Base-by-base conservation (phyloP, 1,140 invertebrate species). In the Drosophila kikkawai region DNA sequence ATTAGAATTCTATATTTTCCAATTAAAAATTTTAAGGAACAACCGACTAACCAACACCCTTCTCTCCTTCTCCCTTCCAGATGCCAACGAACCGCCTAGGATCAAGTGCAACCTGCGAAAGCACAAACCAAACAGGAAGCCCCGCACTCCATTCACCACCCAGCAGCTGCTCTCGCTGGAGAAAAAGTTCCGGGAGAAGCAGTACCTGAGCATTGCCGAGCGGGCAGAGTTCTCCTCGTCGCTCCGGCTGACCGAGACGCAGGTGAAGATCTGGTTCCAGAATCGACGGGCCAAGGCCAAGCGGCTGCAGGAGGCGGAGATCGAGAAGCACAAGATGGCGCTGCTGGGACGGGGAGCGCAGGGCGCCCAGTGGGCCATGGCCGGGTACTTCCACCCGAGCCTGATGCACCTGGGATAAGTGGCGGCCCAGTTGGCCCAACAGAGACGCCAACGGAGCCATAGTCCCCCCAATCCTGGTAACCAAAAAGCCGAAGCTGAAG, bases 261-360 rank as follows among this genome's bases (percentile, higher is more conserved):
- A 98, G 95, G 97, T 98, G 59, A 99, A 99, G 95, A 99, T 99
- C 82, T 99, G 98, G 98, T 99, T 99, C 93, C 98, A 99, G 95
- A 99, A 99, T 93, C 95, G 98, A 8, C 94, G 98, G 45, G 98
- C 98, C 56, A 99, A 99, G 93, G 97, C 97, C 79, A 99, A 99
- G 93, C 95, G 98, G 26, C 94, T 99, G 9, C 98, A 99, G 92
- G 98, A 99, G 93, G 98, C 98, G 36, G 98, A 99, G 94, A 95
- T 98, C 79, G 97, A 98, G 93, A 97, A 97, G 93, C 93, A 97
- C 75, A 96, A 96, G 92, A 96, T 97, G 96, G 96, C 96, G 13
- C 94, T 95, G 3, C 93, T 95, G 56, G 93, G 94, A 47, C 95
- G 92, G 4, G 92, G 91, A 7, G 92, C 84, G 2, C 92, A 92